These are phyloP conservation scores for Dolomedes plantarius DNA, from an alignment of 2,888 invertebrate genomes.

Conservation along the genomic window DNA sequence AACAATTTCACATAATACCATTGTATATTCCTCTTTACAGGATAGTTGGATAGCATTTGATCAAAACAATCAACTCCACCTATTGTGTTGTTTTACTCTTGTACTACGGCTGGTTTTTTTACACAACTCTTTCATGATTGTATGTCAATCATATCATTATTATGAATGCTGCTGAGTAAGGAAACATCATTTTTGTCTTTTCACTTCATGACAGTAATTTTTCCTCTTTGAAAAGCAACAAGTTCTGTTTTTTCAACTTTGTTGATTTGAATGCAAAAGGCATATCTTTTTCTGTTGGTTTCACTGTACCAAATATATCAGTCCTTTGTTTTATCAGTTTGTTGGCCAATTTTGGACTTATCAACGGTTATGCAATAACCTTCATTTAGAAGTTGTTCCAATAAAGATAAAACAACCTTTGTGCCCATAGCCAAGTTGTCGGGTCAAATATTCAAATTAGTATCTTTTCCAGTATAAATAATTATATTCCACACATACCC, in stretches of 20 bases:
- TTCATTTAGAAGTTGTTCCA: too few relatives aligned
- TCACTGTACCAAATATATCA: too few relatives aligned
- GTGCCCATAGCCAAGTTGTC: too few relatives aligned
- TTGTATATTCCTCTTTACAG: background rate
- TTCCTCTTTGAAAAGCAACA: background rate
- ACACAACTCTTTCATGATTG: background rate
- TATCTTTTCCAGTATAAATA: too few relatives aligned
- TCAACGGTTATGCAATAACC: too few relatives aligned
- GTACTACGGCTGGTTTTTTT: background rate
- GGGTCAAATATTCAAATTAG: too few relatives aligned
- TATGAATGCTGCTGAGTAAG: background rate
- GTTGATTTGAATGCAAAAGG: too few relatives aligned
- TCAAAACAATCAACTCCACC: background rate
- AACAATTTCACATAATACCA: background rate
- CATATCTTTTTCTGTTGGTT: slow-evolving; percentile 1
- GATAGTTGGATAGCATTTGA: background rate
- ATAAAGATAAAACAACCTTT: too few relatives aligned
- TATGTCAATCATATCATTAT: slow-evolving; percentile 3
- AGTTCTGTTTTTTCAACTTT: background rate
- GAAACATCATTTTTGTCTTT: slow-evolving; percentile 4
- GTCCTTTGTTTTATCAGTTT: too few relatives aligned
- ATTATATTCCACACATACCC: background rate
- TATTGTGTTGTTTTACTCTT: background rate
- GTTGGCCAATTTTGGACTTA: background rate
- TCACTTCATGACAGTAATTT: slow-evolving; percentile 1